Conservation (phyloP, 2,113 vertebrate genomes). For the Hyperoodon ampullatus region DNA sequence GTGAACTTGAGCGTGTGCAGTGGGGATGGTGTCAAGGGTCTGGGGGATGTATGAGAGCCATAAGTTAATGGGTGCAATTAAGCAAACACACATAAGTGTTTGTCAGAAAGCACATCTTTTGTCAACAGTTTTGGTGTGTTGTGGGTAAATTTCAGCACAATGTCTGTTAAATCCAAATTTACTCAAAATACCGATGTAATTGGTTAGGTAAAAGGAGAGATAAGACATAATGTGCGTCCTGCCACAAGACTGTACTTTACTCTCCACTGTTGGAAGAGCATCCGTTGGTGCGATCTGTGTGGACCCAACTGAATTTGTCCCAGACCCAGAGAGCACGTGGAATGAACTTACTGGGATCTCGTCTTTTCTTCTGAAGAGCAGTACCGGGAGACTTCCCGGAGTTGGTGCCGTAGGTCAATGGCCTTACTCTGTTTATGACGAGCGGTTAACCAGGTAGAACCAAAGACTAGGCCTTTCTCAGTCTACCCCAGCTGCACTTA, state of each 20-base stretch:
- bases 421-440: background rate
- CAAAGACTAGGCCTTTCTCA: fast-evolving
- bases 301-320: background rate
- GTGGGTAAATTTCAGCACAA: background rate
- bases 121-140: background rate
- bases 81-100: fast-evolving
- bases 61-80: fast-evolving
- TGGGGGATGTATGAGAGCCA: background rate
- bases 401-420: background rate
- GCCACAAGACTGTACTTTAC: background rate
- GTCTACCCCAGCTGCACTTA: background rate
- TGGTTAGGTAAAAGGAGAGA: background rate
- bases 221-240: fast-evolving
- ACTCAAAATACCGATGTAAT: background rate
- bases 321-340: fast-evolving
- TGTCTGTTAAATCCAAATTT: background rate
- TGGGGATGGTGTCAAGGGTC: background rate
- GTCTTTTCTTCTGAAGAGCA: background rate
- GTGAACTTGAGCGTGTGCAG: background rate
- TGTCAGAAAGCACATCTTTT: background rate
- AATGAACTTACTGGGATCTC: background rate
- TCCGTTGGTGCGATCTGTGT: fast-evolving
- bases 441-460: too few species aligned
- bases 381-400: background rate
- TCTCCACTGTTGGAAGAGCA: background rate